Evolutionary conservation across 2,888 invertebrate species (phyloP).

Genomic region (Bugula neritina): DNA sequence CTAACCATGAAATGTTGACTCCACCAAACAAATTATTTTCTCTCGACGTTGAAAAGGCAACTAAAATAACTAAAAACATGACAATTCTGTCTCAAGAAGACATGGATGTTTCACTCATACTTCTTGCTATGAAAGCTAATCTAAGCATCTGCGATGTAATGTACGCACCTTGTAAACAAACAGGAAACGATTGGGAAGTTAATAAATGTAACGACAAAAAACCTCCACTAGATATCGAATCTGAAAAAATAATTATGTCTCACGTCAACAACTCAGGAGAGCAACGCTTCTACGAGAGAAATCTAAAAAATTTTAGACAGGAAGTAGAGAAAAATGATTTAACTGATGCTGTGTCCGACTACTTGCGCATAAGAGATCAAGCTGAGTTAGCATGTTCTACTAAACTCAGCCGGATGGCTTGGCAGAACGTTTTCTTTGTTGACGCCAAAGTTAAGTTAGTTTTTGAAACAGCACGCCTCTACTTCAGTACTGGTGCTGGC

Average conservation of each 20-base stretch:
- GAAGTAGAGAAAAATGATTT: neutral
- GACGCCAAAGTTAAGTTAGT: neutral
- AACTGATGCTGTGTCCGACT: neutral
- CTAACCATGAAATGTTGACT: neutral
- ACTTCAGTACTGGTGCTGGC: neutral
- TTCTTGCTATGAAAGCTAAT: neutral
- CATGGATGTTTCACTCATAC: neutral
- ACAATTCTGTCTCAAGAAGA: neutral
- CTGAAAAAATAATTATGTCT: neutral
- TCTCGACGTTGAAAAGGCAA: neutral
- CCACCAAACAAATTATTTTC: neutral
- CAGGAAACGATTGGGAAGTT: neutral
- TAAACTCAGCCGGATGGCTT: neutral
- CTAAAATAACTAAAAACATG: neutral
- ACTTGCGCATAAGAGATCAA: neutral
- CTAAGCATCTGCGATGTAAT: neutral
- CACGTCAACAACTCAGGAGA: neutral
- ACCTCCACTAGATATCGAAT: neutral
- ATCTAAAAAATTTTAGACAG: neutral
- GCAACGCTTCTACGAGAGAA: neutral
- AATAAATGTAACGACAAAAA: slow-evolving; percentile 21
- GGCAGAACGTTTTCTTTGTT: neutral
- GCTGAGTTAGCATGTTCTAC: neutral
- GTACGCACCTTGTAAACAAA: neutral
- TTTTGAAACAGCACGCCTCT: neutral